Conservation (phyloP, 2,113 vertebrate genomes). For the Speoplatyrhinus poulsoni region DNA sequence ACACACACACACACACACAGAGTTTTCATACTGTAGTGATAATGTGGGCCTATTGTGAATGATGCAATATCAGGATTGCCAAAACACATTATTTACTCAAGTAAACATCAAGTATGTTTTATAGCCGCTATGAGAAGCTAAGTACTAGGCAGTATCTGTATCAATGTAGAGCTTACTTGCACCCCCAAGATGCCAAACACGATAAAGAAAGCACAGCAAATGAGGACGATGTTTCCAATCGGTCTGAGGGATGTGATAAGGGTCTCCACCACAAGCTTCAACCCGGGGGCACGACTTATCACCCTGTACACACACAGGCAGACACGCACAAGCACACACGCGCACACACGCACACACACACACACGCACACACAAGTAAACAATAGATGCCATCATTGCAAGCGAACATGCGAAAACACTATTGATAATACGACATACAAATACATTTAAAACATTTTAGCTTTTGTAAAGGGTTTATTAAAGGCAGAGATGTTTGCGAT, state of each 20-base stretch:
- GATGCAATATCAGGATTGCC: constrained; percentile 12
- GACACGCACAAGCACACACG: background rate
- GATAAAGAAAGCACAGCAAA: constrained; percentile 98
- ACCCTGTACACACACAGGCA: constrained; percentile 77
- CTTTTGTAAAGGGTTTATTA: too few species aligned
- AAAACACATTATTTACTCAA: background rate
- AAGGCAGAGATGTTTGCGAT: too few species aligned
- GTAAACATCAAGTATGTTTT: too few species aligned
- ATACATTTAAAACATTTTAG: background rate
- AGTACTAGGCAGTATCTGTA: constrained; percentile 2
- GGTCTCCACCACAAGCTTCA: constrained; percentile 98
- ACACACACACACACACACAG: constrained; percentile 7
- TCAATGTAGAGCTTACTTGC: constrained; percentile 80
- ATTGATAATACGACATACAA: constrained; percentile 7
- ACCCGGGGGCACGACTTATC: constrained; percentile 94
- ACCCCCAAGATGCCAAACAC: constrained; percentile 97
- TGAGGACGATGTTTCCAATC: constrained; percentile 97
- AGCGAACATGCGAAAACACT: constrained; percentile 8
- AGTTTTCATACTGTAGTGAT: background rate
- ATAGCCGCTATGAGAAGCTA: background rate
- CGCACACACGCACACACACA: constrained; percentile 16
- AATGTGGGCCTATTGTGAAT: background rate
- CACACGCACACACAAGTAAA: constrained; percentile 6
- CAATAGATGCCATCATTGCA: background rate
- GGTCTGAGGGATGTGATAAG: constrained; percentile 95